phyloP scores from a whole-genome alignment of 2,797 vertebrate species.

The Spea hammondii region DNA sequence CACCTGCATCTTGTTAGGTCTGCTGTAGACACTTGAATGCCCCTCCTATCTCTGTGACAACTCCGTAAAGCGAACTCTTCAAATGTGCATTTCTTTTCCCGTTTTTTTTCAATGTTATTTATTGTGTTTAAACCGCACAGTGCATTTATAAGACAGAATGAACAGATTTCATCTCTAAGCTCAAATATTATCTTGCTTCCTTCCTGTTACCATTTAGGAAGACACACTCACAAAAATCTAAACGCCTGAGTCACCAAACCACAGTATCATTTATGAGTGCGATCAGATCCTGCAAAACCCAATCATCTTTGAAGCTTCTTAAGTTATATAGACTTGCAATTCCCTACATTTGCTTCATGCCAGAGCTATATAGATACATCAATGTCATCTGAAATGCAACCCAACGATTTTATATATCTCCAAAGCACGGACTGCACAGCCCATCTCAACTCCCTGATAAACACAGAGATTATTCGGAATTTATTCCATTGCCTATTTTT shows the following conservation, averaged over 20 bases:
- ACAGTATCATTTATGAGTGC: conserved; percentile 4
- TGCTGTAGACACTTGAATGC: too few species aligned
- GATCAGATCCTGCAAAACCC: background rate
- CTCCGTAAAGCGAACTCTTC: too few species aligned
- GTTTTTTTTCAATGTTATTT: too few species aligned
- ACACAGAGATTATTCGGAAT: too few species aligned
- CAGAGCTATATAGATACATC: background rate
- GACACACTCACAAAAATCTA: background rate
- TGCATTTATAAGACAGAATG: background rate
- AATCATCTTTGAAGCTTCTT: background rate
- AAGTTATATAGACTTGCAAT: background rate
- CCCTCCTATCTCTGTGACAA: too few species aligned
- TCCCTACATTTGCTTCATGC: background rate
- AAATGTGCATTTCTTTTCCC: too few species aligned
- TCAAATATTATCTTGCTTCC: background rate
- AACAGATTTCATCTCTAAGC: background rate
- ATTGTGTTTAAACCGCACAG: background rate
- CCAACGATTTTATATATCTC: too few species aligned
- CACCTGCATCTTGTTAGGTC: too few species aligned
- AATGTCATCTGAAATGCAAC: background rate
- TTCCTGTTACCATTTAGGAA: conserved; percentile 6
- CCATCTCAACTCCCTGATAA: too few species aligned
- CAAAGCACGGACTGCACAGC: too few species aligned
- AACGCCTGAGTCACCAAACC: conserved; percentile 17
- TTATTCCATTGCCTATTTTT: too few species aligned